Evolutionary conservation across 2,797 vertebrate genomes (phyloP).

Genomic region (Ciconia nigra): DNA sequence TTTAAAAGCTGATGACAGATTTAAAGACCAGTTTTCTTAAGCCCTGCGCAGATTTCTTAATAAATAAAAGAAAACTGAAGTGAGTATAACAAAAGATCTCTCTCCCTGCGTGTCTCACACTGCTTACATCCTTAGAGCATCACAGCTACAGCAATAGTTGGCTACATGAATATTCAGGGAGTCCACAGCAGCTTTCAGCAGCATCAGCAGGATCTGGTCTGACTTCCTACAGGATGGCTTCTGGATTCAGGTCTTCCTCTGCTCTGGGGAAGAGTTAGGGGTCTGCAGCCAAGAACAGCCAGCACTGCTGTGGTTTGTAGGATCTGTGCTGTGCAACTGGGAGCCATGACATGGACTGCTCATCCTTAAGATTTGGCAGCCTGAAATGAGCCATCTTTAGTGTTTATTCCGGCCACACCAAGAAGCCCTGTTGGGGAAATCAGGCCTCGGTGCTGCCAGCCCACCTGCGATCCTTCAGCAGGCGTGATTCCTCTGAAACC

Average conservation of each 20-base stretch:
- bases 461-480: not conserved
- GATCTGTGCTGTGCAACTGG: not conserved
- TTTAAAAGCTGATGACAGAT: conserved; percentile 9
- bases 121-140: not conserved
- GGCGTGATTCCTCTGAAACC: not conserved
- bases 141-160: not conserved
- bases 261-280: not conserved
- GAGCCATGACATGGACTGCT: rapidly evolving
- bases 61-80: not conserved
- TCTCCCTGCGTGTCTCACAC: not conserved
- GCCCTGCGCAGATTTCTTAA: not conserved
- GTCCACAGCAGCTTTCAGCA: not conserved
- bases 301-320: not conserved
- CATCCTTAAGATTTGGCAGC: not conserved
- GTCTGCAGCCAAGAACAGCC: not conserved
- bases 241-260: not conserved
- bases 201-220: not conserved
- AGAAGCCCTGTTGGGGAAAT: not conserved
- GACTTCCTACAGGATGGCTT: not conserved
- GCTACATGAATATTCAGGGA: not conserved
- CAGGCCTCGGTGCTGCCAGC: not conserved
- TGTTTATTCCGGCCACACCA: not conserved
- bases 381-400: not conserved
- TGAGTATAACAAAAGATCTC: not conserved
- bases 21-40: conserved; percentile 25